Conservation (phyloP, 1,140 invertebrate genomes). For the Meteorus sp. region DNA sequence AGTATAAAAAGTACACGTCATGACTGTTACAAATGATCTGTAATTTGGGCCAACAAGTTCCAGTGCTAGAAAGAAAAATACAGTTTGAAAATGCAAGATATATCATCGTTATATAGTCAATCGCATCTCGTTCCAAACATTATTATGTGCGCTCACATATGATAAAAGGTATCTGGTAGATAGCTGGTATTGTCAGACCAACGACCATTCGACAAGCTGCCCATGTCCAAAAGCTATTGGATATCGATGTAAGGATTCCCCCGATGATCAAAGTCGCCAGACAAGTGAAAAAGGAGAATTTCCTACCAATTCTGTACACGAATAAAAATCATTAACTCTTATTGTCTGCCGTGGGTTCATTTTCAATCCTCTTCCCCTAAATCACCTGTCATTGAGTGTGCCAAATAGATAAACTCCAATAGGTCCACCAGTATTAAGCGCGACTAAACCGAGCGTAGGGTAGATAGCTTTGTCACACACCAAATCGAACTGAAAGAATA, state of each 20-base stretch:
- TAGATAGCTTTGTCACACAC: slow-evolving; percentile 84
- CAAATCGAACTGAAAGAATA: slow-evolving; percentile 74
- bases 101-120: no score
- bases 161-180: slow-evolving; percentile 94
- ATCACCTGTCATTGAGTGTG: slow-evolving; percentile 75
- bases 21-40: slow-evolving; percentile 85
- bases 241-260: slow-evolving; percentile 74
- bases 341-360: background rate
- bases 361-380: no score
- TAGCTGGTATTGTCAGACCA: slow-evolving; percentile 84
- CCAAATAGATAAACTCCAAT: slow-evolving; percentile 86
- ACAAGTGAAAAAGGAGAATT: slow-evolving; percentile 80
- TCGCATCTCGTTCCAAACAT: no score
- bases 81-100: no score
- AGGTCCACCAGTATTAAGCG: slow-evolving; percentile 80
- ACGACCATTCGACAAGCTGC: slow-evolving; percentile 75
- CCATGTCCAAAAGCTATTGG: slow-evolving; percentile 81
- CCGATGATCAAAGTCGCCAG: slow-evolving; percentile 75
- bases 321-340: slow-evolving; percentile 23
- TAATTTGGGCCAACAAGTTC: slow-evolving; percentile 89
- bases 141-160: slow-evolving; percentile 81
- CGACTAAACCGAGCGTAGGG: slow-evolving; percentile 79
- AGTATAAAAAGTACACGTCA: slow-evolving; percentile 89
- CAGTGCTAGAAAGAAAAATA: slow-evolving; percentile 64
- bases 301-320: slow-evolving; percentile 69